Evolutionary conservation across 2,113 vertebrate species (phyloP).

Genomic region (Heptranchias perlo): DNA sequence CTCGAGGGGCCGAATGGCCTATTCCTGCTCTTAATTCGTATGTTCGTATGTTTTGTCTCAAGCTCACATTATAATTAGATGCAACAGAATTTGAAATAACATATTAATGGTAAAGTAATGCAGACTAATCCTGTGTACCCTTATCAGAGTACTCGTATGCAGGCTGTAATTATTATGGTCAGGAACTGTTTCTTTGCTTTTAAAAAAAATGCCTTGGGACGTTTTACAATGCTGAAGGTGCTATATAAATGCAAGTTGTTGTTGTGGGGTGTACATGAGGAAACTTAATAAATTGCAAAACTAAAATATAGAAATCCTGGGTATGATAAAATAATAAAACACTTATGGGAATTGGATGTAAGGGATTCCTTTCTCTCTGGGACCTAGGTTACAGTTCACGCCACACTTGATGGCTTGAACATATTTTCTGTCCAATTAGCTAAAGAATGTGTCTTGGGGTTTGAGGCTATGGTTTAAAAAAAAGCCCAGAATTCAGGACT

Average conservation of each 20-base stretch:
- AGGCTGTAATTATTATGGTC: not conserved
- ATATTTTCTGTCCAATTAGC: not conserved
- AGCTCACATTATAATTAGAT: conserved; percentile 15
- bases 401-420: not conserved
- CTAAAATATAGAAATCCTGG: not conserved
- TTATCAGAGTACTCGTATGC: not conserved
- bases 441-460: not conserved
- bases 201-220: not conserved
- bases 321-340: not conserved
- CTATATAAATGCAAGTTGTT: not conserved
- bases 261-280: not conserved
- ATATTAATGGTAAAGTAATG: not conserved
- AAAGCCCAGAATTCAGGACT: not conserved
- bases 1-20: too few species aligned
- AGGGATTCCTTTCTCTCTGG: not conserved
- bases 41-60: not conserved
- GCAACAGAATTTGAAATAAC: conserved; percentile 5
- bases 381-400: not conserved
- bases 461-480: not conserved
- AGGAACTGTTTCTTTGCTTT: not conserved
- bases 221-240: not conserved
- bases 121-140: not conserved
- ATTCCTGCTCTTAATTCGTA: too few species aligned
- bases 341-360: not conserved
- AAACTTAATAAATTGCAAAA: not conserved